Evolutionary conservation across 2,113 vertebrate genomes (phyloP).

Genomic region (Lagopus leucura): DNA sequence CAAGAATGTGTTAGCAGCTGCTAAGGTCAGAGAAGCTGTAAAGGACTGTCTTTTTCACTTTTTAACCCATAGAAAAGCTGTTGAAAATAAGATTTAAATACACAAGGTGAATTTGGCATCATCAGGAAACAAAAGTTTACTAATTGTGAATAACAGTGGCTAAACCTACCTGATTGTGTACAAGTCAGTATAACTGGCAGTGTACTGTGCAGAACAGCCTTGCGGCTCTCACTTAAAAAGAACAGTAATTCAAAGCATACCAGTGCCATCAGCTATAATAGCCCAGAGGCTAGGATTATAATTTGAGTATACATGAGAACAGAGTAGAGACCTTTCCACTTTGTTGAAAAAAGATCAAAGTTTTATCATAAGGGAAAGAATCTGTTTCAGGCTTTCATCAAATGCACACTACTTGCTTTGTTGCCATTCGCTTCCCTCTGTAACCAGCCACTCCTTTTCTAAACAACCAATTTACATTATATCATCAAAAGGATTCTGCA

Average conservation of each 20-base stretch:
- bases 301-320: neutral
- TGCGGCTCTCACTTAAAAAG: neutral
- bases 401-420: neutral
- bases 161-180: neutral
- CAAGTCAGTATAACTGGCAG: neutral
- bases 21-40: neutral
- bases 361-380: neutral
- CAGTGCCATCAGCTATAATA: neutral
- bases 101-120: neutral
- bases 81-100: neutral
- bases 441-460: neutral
- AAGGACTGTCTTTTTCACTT: neutral
- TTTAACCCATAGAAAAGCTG: neutral
- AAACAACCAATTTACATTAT: neutral
- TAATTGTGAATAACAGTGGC: neutral
- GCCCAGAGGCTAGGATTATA: neutral
- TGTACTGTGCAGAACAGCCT: neutral
- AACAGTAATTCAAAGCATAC: neutral
- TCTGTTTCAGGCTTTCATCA: neutral
- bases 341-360: neutral
- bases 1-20: neutral
- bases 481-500: conserved; percentile 3
- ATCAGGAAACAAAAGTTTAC: neutral
- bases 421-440: neutral
- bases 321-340: neutral